A percentile compares a stretch with the other conserved stretches of the same genome.
phyloP scores from a whole-genome alignment of 2,113 vertebrate genomes.

The Urocolius indicus region DNA sequence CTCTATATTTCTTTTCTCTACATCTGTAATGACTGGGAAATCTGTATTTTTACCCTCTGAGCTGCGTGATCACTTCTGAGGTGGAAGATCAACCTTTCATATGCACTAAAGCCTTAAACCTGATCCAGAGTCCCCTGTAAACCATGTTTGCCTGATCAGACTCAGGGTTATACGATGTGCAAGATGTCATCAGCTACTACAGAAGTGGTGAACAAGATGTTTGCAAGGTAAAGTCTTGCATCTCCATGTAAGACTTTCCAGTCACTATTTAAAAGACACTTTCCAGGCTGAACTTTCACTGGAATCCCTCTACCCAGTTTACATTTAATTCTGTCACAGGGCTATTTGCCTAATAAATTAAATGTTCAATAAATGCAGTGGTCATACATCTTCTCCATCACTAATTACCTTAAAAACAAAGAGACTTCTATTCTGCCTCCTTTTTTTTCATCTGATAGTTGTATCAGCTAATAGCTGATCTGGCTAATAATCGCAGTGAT shows the following conservation, averaged over 20 bases:
- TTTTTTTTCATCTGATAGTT: background rate
- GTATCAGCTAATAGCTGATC: background rate
- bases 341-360: slow-evolving; percentile 6
- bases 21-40: background rate
- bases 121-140: background rate
- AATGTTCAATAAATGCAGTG: background rate
- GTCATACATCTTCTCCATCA: background rate
- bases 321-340: background rate
- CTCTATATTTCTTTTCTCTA: background rate
- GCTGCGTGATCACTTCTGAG: background rate
- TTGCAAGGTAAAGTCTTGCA: background rate
- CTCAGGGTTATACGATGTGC: background rate
- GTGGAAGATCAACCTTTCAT: background rate
- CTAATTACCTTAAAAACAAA: slow-evolving; percentile 9
- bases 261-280: background rate
- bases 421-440: background rate
- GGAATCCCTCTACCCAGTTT: background rate
- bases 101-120: background rate
- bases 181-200: background rate
- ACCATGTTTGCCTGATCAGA: background rate
- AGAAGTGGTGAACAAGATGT: background rate
- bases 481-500: background rate
- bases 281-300: background rate
- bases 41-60: background rate
- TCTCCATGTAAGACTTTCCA: background rate